These are phyloP conservation scores for Lacerta viridis DNA, from an alignment of 2,797 vertebrate genomes.

Conservation along the genomic window DNA sequence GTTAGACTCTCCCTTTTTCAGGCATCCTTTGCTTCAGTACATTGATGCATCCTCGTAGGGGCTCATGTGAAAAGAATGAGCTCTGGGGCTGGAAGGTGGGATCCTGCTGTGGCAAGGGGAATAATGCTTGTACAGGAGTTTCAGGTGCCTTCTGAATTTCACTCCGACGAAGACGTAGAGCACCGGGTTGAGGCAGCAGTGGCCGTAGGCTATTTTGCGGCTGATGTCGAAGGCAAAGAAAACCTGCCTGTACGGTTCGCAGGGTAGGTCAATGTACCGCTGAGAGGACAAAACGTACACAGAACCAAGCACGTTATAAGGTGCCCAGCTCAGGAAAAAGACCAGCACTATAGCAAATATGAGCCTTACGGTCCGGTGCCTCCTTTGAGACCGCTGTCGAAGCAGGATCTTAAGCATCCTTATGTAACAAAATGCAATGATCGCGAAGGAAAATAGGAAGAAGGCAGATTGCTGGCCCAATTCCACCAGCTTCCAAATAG, in stretches of 20 bases:
- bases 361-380: slow-evolving; percentile 87
- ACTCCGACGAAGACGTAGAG: slow-evolving; percentile 93
- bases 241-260: slow-evolving; percentile 64
- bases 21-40: slow-evolving; percentile 65
- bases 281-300: slow-evolving; percentile 75
- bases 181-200: slow-evolving; percentile 94
- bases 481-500: slow-evolving; percentile 72
- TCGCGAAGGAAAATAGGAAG: slow-evolving; percentile 84
- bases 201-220: slow-evolving; percentile 88
- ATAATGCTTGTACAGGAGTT: slow-evolving; percentile 49
- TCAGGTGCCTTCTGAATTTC: slow-evolving; percentile 91
- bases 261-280: slow-evolving; percentile 54
- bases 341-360: slow-evolving; percentile 88
- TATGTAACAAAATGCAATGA: slow-evolving; percentile 89
- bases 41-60: slow-evolving; percentile 70
- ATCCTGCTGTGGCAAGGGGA: slow-evolving; percentile 14
- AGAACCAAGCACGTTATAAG: slow-evolving; percentile 89
- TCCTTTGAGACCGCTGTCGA: slow-evolving; percentile 81
- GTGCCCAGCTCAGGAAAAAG: slow-evolving; percentile 94
- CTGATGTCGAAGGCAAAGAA: slow-evolving; percentile 80
- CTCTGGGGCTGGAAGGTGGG: background rate
- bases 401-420: slow-evolving; percentile 87
- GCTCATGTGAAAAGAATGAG: slow-evolving; percentile 48
- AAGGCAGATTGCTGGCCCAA: slow-evolving; percentile 87
- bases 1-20: background rate